Percentiles rank a stretch among this genome's conserved stretches.
Conservation (phyloP, 1,140 invertebrate species). For the Pseudomyrmex gracilis region DNA sequence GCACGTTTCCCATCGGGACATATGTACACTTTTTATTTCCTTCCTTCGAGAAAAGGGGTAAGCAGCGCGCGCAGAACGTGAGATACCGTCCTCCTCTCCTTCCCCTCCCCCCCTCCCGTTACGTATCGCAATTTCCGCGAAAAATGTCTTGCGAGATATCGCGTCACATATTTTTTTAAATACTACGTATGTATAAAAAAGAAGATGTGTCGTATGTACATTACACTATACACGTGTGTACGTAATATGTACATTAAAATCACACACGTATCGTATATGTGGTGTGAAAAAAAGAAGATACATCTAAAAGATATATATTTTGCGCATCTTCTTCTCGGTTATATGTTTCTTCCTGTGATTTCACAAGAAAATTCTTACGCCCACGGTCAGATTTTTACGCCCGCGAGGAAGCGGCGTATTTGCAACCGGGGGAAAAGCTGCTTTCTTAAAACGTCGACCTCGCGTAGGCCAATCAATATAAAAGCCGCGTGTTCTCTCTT, state of each 20-base stretch:
- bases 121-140: slow-evolving; percentile 8
- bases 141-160: slow-evolving; percentile 14
- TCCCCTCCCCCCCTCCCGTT: too few species aligned
- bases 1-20: slow-evolving; percentile 8
- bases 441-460: slow-evolving; percentile 43
- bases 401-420: too few species aligned
- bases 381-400: too few species aligned
- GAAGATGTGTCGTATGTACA: too few species aligned
- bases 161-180: not conserved
- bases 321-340: too few species aligned
- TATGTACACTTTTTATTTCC: slow-evolving; percentile 20
- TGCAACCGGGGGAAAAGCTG: not conserved
- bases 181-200: not conserved
- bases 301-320: too few species aligned
- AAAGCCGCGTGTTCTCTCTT: slow-evolving; percentile 49
- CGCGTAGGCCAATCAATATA: slow-evolving; percentile 45
- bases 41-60: not conserved
- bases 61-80: not conserved
- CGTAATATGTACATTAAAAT: too few species aligned
- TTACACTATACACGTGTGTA: too few species aligned
- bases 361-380: not conserved
- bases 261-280: too few species aligned
- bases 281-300: too few species aligned
- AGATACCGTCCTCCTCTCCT: not conserved
- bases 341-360: too few species aligned